These are phyloP conservation scores for Zaprionus obscuricornis DNA, from an alignment of 2,888 invertebrate genomes.

Conservation along the genomic window DNA sequence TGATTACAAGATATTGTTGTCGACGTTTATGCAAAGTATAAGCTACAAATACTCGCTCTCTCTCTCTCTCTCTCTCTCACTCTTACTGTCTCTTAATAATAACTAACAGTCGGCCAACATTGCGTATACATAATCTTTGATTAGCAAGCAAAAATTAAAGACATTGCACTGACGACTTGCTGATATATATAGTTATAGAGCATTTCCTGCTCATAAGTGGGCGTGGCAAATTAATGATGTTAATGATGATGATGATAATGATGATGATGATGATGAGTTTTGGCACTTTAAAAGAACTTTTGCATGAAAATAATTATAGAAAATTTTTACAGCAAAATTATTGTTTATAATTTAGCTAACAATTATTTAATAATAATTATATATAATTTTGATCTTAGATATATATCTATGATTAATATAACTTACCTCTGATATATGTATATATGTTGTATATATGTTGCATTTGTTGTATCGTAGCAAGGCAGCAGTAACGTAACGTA, in stretches of 20 bases:
- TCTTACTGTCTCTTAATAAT: conserved; percentile 46
- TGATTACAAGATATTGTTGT: conserved; percentile 60
- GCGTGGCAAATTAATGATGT: no score
- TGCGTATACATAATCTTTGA: conserved; percentile 73
- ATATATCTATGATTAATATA: background rate
- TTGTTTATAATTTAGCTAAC: no score
- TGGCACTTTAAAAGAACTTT: no score
- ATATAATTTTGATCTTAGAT: no score
- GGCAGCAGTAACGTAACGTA: no score
- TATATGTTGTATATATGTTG: conserved; percentile 10
- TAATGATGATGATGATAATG: no score
- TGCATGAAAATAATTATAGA: no score
- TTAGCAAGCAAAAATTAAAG: conserved; percentile 36
- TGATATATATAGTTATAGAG: conserved; percentile 2
- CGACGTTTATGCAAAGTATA: conserved; percentile 70
- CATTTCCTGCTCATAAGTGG: background rate
- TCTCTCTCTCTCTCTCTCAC: no score
- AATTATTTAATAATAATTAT: no score
- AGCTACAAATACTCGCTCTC: conserved; percentile 19
- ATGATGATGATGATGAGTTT: no score
- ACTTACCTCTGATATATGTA: conserved; percentile 38
- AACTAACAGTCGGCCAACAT: conserved; percentile 60
- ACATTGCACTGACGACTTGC: conserved; percentile 12
- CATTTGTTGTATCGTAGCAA: conserved; percentile 14
- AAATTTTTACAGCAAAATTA: no score